Evolutionary conservation across 2,888 invertebrate species (phyloP).

Genomic region (Xestia sexstrigata): DNA sequence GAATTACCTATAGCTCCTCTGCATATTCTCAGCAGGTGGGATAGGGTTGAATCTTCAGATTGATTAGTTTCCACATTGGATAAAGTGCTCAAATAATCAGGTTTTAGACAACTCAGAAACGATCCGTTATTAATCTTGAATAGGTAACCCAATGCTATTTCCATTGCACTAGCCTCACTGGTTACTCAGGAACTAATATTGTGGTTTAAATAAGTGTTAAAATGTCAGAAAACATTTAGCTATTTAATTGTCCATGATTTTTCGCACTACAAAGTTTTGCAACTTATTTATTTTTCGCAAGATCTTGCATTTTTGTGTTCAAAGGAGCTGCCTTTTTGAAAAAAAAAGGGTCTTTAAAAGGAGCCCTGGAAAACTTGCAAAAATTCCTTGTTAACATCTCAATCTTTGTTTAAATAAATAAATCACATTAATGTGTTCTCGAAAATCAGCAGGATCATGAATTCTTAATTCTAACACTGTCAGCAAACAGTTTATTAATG

Average conservation of each 20-base stretch:
- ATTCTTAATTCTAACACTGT: conserved; percentile 32
- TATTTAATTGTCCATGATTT: conserved; percentile 13
- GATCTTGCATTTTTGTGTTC: background rate
- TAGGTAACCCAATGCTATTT: conserved; percentile 10
- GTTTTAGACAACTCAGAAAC: conserved; percentile 8
- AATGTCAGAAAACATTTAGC: conserved; percentile 6
- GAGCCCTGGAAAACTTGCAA: background rate
- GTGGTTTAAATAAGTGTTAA: conserved; percentile 4
- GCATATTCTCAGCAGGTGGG: background rate
- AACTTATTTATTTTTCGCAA: background rate
- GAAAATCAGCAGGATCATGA: background rate
- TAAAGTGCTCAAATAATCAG: background rate
- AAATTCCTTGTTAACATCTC: background rate
- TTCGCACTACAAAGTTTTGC: background rate
- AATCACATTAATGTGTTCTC: conserved; percentile 5
- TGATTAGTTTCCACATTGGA: background rate
- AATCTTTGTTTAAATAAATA: conserved; percentile 5
- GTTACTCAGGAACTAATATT: conserved; percentile 23
- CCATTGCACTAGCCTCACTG: conserved; percentile 21
- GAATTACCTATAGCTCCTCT: background rate
- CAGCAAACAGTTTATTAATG: conserved; percentile 21
- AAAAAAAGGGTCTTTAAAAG: background rate
- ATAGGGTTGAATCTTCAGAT: background rate
- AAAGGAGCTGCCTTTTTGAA: background rate
- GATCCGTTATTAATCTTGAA: background rate